phyloP scores from a whole-genome alignment of 2,888 invertebrate species.

The Punctoribates punctum region DNA sequence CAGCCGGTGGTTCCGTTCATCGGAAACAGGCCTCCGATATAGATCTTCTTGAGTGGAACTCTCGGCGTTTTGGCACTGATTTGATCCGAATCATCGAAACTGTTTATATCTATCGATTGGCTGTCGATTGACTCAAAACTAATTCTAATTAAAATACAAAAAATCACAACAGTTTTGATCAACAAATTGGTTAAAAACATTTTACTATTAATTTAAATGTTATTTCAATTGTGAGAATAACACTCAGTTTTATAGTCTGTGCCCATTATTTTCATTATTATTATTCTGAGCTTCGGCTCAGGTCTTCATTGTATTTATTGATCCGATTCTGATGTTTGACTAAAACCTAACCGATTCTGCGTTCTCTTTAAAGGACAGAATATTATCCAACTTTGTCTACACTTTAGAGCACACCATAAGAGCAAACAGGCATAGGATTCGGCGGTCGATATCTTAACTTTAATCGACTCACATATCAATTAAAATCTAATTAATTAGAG shows the following conservation, averaged over 20 bases:
- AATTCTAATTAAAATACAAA: neutral
- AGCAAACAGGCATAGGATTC: neutral
- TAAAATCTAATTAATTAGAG: too few species aligned
- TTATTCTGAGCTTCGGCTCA: neutral
- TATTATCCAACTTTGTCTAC: neutral
- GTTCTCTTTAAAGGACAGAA: slow-evolving; percentile 14
- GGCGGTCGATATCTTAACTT: too few species aligned
- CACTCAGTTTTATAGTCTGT: neutral
- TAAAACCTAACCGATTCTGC: slow-evolving; percentile 24
- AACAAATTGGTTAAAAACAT: neutral
- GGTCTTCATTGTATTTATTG: slow-evolving; percentile 25
- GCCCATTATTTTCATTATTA: neutral
- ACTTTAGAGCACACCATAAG: neutral
- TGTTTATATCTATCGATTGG: neutral
- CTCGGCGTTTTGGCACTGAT: neutral
- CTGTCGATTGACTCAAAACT: neutral
- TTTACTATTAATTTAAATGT: neutral
- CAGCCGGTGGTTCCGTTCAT: slow-evolving; percentile 73
- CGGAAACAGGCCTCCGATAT: slow-evolving; percentile 97
- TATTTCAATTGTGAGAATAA: neutral
- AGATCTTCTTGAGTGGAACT: slow-evolving; percentile 38
- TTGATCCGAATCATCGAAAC: neutral
- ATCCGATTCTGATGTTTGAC: slow-evolving; percentile 13
- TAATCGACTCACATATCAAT: too few species aligned
- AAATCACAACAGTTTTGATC: neutral